These are phyloP conservation scores for Gisinianus flammeolus DNA, from an alignment of 2,888 invertebrate species.

Conservation along the genomic window DNA sequence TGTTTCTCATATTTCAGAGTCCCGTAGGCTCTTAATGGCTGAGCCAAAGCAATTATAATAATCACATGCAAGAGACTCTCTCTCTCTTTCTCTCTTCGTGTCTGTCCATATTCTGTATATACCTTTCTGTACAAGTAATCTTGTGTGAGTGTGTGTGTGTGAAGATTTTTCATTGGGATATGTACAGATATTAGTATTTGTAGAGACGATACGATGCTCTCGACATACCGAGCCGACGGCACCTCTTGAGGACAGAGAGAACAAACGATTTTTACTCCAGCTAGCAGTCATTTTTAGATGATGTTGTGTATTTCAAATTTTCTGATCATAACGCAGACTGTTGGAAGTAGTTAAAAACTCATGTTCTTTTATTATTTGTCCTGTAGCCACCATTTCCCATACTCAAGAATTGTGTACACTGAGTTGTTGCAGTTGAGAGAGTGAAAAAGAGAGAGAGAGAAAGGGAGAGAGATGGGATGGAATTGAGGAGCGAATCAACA, in stretches of 20 bases:
- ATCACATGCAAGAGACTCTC: conserved; percentile 41
- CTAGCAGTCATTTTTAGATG: too few relatives aligned
- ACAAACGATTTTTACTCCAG: too few relatives aligned
- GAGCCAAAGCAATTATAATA: conserved; percentile 50
- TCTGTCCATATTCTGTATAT: background rate
- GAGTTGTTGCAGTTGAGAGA: background rate
- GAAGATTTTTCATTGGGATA: background rate
- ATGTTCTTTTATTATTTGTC: background rate
- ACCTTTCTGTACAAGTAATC: background rate
- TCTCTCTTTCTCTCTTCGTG: background rate
- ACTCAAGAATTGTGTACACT: too few relatives aligned
- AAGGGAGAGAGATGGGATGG: too few relatives aligned
- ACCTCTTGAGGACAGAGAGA: background rate
- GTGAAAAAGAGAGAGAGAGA: too few relatives aligned
- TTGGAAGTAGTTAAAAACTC: background rate
- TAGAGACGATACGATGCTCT: too few relatives aligned
- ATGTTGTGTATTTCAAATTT: too few relatives aligned
- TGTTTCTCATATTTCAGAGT: conserved; percentile 53
- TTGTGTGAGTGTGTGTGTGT: too few relatives aligned
- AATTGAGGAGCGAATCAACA: too few relatives aligned
- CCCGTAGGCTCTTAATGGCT: conserved; percentile 50
- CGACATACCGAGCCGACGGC: background rate
- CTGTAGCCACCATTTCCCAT: background rate
- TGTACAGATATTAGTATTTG: too few relatives aligned
- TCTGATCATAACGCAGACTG: too few relatives aligned